Conservation (phyloP, 2,888 invertebrate species). For the Hemistola chrysoprasaria region DNA sequence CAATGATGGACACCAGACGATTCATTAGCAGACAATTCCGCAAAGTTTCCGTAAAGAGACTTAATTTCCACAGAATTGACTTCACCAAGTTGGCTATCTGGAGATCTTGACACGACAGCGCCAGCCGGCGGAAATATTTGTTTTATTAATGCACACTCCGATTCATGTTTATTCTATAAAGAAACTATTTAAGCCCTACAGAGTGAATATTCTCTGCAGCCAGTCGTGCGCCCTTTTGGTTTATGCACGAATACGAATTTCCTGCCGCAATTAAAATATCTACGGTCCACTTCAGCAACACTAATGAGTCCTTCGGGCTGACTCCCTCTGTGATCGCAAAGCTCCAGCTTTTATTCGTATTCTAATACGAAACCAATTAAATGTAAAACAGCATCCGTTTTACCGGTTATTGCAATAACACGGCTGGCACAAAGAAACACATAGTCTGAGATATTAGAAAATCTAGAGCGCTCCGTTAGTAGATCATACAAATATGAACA, state of each 20-base stretch:
- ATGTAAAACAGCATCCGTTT: conserved; percentile 45
- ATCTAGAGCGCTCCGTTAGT: conserved; percentile 26
- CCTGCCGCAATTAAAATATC: conserved; percentile 62
- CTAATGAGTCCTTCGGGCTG: conserved; percentile 53
- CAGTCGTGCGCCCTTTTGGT: conserved; percentile 14
- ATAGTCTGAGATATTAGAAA: conserved; percentile 6
- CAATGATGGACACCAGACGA: conserved; percentile 13
- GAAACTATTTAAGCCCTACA: conserved; percentile 13
- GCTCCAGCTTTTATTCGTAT: conserved; percentile 33
- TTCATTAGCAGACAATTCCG: conserved; percentile 1
- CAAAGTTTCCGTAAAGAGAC: conserved; percentile 8
- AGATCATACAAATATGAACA: conserved; percentile 21
- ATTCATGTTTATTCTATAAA: conserved; percentile 20
- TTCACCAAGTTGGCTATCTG: conserved; percentile 11
- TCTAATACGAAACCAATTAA: conserved; percentile 61
- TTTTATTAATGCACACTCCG: conserved; percentile 23
- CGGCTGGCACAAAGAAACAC: conserved; percentile 5
- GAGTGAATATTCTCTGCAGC: conserved; percentile 3
- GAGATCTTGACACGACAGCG: conserved; percentile 15
- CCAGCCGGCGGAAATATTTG: conserved; percentile 20
- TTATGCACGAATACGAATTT: conserved; percentile 28
- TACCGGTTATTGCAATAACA: conserved; percentile 36
- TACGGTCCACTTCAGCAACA: conserved; percentile 51
- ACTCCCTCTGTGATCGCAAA: conserved; percentile 40
- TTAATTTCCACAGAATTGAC: conserved; percentile 13